Evolutionary conservation across 92 coral and sea anemone genomes (phyloP).

Genomic region (Ricordea florida): DNA sequence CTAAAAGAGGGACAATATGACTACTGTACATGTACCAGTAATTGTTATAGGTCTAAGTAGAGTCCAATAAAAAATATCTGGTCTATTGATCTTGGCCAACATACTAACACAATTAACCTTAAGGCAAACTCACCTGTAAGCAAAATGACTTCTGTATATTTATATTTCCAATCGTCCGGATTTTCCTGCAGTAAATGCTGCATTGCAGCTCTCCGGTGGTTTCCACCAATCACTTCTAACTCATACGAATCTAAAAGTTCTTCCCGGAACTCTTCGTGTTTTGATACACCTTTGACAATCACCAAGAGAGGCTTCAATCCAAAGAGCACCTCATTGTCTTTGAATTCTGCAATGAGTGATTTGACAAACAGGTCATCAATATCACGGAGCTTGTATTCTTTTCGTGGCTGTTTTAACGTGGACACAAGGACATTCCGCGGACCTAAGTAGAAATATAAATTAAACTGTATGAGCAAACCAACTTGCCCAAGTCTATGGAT

Average conservation of each 20-base stretch:
- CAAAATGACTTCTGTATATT: slow-evolving; percentile 18
- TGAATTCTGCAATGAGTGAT: neutral
- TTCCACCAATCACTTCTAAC: slow-evolving; percentile 36
- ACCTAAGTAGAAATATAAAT: neutral
- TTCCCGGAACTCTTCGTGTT: slow-evolving; percentile 1
- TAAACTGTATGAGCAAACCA: too few relatives aligned
- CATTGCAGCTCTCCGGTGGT: slow-evolving; percentile 30
- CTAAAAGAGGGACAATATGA: too few relatives aligned
- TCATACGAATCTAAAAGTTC: slow-evolving; percentile 13
- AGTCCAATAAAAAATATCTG: too few relatives aligned
- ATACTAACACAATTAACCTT: too few relatives aligned
- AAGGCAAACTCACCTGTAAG: slow-evolving; percentile 39
- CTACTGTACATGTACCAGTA: too few relatives aligned
- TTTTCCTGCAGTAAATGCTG: slow-evolving; percentile 6
- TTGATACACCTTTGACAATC: slow-evolving; percentile 11
- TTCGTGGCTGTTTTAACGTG: slow-evolving; percentile 1
- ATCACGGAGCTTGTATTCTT: slow-evolving; percentile 8
- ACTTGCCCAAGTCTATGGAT: too few relatives aligned
- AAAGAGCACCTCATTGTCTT: neutral
- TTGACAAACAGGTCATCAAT: neutral
- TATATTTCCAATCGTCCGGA: neutral
- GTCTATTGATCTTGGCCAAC: too few relatives aligned
- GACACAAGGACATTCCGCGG: slow-evolving; percentile 30
- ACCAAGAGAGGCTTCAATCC: slow-evolving; percentile 7
- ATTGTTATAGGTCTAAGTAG: too few relatives aligned